phyloP scores from a whole-genome alignment of 2,888 invertebrate genomes.

The Lottia scabra region DNA sequence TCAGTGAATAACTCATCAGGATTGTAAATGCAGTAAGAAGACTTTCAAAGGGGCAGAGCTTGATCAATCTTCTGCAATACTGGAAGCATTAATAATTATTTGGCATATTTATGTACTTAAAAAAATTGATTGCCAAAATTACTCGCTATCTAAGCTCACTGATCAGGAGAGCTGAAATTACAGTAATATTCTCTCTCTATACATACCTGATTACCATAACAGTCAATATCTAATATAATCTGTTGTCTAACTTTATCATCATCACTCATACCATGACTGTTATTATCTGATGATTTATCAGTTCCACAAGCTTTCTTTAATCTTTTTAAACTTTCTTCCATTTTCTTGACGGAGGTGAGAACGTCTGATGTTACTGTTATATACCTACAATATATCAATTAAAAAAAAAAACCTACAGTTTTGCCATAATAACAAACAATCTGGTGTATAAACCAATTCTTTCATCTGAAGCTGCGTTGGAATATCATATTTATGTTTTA shows the following conservation, averaged over 20 bases:
- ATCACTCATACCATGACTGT: slow-evolving; percentile 78
- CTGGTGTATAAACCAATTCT: too few species aligned
- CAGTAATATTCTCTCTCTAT: not conserved
- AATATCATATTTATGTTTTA: too few species aligned
- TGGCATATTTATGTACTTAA: not conserved
- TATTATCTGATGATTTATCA: slow-evolving; percentile 69
- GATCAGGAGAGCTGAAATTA: not conserved
- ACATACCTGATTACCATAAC: slow-evolving; percentile 77
- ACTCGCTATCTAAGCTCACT: not conserved
- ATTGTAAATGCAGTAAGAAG: too few species aligned
- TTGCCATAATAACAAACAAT: too few species aligned
- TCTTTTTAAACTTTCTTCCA: slow-evolving; percentile 92
- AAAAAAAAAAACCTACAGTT: too few species aligned
- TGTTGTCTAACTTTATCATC: slow-evolving; percentile 95
- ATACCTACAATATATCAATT: slow-evolving; percentile 62
- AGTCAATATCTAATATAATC: slow-evolving; percentile 85
- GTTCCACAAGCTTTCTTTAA: slow-evolving; percentile 84
- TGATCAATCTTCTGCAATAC: not conserved
- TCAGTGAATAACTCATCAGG: too few species aligned
- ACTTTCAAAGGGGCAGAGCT: not conserved
- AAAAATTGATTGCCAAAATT: not conserved
- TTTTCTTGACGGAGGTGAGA: slow-evolving; percentile 91
- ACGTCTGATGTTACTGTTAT: slow-evolving; percentile 82
- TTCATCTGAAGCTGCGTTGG: too few species aligned
- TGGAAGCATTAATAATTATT: not conserved